A percentile compares a stretch with the other conserved stretches of the same genome.
These are phyloP conservation scores for Cisticola juncidis DNA, from an alignment of 2,113 vertebrate species.

Conservation along the genomic window DNA sequence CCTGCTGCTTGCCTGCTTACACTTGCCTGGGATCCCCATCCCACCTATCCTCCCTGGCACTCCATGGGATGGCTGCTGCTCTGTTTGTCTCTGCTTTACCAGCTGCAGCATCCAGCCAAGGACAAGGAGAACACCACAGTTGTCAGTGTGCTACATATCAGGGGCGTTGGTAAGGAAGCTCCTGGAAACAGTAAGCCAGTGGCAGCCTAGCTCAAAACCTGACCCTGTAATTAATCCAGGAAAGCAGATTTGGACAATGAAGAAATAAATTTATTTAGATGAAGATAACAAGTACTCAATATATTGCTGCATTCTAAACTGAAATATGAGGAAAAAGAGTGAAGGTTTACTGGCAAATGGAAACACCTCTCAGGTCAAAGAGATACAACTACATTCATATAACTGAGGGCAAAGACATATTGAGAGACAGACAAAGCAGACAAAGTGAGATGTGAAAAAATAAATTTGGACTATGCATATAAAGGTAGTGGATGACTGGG, in stretches of 20 bases:
- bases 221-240: not conserved
- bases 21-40: fast-evolving
- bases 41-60: not conserved
- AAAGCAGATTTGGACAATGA: not conserved
- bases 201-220: not conserved
- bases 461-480: not conserved
- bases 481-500: not conserved
- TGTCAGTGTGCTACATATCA: no score
- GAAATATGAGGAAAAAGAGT: not conserved
- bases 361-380: not conserved
- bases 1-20: not conserved
- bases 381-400: not conserved
- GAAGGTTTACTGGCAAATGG: not conserved
- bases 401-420: not conserved
- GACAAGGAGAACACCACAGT: not conserved
- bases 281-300: not conserved
- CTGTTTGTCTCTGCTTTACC: not conserved
- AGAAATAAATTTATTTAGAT: not conserved
- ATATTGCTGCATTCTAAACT: not conserved
- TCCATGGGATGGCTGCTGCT: fast-evolving
- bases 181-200: not conserved
- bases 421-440: not conserved
- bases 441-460: no score
- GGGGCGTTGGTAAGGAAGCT: fast-evolving
- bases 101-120: not conserved